Percentiles rank a stretch among this genome's conserved stretches.
Evolutionary conservation across 1,140 invertebrate species (phyloP).

Genomic region (Tribolium madens): DNA sequence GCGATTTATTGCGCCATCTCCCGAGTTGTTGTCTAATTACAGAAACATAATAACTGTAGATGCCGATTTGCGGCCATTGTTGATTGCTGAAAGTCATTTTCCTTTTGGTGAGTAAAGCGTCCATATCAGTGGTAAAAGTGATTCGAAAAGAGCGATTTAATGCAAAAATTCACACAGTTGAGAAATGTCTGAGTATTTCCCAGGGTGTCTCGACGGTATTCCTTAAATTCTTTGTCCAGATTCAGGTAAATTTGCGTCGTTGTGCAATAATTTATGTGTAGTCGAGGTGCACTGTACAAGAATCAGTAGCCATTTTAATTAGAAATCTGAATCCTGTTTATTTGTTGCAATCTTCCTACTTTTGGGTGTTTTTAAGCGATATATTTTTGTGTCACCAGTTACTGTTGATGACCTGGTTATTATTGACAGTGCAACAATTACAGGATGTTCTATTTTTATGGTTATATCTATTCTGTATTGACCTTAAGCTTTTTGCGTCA

Average conservation of each 20-base stretch:
- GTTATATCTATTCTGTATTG: background rate
- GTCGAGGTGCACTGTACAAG: background rate
- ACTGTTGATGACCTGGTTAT: background rate
- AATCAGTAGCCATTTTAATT: constrained; percentile 39
- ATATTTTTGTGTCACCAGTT: background rate
- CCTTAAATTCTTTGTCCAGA: constrained; percentile 21
- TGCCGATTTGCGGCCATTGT: constrained; percentile 5
- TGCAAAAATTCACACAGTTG: constrained; percentile 23
- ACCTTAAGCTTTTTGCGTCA: constrained; percentile 24
- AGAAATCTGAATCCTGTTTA: constrained; percentile 23
- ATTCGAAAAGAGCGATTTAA: background rate
- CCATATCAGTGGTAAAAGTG: constrained; percentile 34
- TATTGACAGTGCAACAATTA: constrained; percentile 16
- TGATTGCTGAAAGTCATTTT: constrained; percentile 39
- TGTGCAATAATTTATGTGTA: constrained; percentile 3
- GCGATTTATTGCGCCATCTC: no score
- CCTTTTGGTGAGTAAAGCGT: constrained; percentile 22
- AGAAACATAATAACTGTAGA: no score
- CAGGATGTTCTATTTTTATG: constrained; percentile 5
- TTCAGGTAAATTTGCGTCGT: constrained; percentile 19
- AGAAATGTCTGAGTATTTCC: constrained; percentile 36
- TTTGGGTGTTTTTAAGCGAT: background rate
- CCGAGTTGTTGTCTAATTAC: no score
- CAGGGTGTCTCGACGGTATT: constrained; percentile 34
- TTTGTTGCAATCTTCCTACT: background rate